Percentiles rank a stretch among this genome's conserved stretches.
phyloP scores from a whole-genome alignment of 2,888 invertebrate genomes.

The Lepas anatifera region DNA sequence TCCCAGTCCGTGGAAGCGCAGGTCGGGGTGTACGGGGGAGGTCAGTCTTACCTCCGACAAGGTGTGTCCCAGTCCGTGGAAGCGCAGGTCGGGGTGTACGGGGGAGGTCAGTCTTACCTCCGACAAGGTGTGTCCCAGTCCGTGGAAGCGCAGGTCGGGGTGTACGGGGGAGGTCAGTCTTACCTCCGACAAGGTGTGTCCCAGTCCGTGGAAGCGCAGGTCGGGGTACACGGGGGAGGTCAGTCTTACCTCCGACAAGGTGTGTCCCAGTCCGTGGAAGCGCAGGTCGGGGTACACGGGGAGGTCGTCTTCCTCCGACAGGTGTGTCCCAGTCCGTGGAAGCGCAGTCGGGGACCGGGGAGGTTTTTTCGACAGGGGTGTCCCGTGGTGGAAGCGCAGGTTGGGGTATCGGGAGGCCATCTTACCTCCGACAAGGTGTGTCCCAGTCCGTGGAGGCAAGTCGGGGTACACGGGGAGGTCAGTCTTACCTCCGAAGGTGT shows the following conservation, averaged over 20 bases:
- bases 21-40: too few relatives aligned
- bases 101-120: too few relatives aligned
- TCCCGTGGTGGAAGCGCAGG: too few relatives aligned
- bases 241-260: not conserved
- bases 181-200: too few relatives aligned
- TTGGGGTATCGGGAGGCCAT: not conserved
- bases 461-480: too few relatives aligned
- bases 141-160: too few relatives aligned
- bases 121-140: too few relatives aligned
- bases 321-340: not conserved
- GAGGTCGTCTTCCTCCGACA: not conserved
- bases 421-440: not conserved
- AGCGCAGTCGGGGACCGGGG: not conserved
- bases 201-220: too few relatives aligned
- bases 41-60: not conserved
- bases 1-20: not conserved
- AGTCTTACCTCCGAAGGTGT: too few relatives aligned
- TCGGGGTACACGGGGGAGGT: not conserved
- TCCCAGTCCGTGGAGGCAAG: not conserved
- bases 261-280: not conserved
- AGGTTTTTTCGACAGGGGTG: too few relatives aligned
- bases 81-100: not conserved
- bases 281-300: too few relatives aligned
- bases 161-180: too few relatives aligned
- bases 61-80: not conserved